Conservation (phyloP, 2,888 invertebrate genomes). For the Sphaerophoria taeniata region DNA sequence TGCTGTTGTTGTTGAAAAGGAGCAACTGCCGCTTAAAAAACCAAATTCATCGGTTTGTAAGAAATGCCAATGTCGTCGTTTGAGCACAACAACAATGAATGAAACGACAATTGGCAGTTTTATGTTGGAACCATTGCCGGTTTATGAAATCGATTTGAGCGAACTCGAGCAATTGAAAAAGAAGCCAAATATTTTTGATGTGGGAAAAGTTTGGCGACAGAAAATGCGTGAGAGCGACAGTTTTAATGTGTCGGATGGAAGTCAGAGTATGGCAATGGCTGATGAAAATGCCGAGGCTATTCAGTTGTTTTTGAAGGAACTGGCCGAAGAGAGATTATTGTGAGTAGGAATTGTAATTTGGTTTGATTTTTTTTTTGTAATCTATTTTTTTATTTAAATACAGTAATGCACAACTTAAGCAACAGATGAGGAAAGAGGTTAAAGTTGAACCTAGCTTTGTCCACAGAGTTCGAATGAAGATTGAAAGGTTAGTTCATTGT, state of each 20-base stretch:
- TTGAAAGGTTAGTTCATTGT: constrained; percentile 33
- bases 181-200: constrained; percentile 43
- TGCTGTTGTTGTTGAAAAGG: neutral
- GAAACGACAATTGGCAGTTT: constrained; percentile 64
- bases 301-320: constrained; percentile 22
- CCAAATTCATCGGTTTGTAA: constrained; percentile 50
- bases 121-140: constrained; percentile 47
- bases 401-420: constrained; percentile 16
- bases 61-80: constrained; percentile 50
- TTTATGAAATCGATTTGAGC: constrained; percentile 39
- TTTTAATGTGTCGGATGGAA: constrained; percentile 44
- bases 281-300: constrained; percentile 16
- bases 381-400: neutral
- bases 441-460: constrained; percentile 38
- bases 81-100: constrained; percentile 53
- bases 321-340: constrained; percentile 33
- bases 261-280: constrained; percentile 20
- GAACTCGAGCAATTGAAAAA: constrained; percentile 25
- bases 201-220: constrained; percentile 50
- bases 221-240: constrained; percentile 59
- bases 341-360: neutral
- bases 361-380: neutral
- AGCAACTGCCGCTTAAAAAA: neutral
- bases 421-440: constrained; percentile 22
- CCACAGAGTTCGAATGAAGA: constrained; percentile 7